Evolutionary conservation across 2,113 vertebrate species (phyloP).

Genomic region (Poeciliopsis retropinna): DNA sequence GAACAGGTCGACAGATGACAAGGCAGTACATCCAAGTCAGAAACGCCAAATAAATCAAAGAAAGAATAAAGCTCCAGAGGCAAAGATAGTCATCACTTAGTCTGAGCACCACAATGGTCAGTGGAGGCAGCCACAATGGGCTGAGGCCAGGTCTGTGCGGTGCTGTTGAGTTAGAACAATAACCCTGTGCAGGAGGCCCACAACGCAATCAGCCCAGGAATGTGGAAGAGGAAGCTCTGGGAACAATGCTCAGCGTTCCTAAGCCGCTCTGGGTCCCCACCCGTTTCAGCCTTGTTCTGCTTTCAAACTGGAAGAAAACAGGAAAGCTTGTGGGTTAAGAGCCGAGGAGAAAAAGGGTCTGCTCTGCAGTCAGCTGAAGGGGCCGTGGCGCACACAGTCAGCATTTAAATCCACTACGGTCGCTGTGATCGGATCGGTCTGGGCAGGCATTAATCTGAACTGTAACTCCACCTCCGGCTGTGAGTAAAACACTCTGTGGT

Average conservation of each 20-base stretch:
- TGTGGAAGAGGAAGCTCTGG: constrained; percentile 81
- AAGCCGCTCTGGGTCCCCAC: constrained; percentile 56
- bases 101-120: constrained; percentile 54
- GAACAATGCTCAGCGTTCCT: constrained; percentile 79
- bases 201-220: constrained; percentile 82
- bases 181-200: constrained; percentile 62
- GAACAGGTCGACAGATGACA: constrained; percentile 30
- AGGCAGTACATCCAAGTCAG: constrained; percentile 27
- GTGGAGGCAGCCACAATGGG: constrained; percentile 59
- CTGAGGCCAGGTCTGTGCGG: constrained; percentile 58
- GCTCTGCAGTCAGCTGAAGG: constrained; percentile 52
- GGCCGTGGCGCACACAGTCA: constrained; percentile 22
- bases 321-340: constrained; percentile 65
- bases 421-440: constrained; percentile 15
- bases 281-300: constrained; percentile 57
- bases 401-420: constrained; percentile 28
- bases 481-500: constrained; percentile 41
- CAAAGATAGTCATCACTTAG: constrained; percentile 52
- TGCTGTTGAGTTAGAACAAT: constrained; percentile 68
- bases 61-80: constrained; percentile 36
- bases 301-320: constrained; percentile 73
- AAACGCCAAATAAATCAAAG: constrained; percentile 31
- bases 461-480: constrained; percentile 30
- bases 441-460: constrained; percentile 24
- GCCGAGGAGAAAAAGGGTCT: constrained; percentile 40